Evolutionary conservation across 2,888 invertebrate genomes (phyloP).

Genomic region (Leistus spinibarbis): DNA sequence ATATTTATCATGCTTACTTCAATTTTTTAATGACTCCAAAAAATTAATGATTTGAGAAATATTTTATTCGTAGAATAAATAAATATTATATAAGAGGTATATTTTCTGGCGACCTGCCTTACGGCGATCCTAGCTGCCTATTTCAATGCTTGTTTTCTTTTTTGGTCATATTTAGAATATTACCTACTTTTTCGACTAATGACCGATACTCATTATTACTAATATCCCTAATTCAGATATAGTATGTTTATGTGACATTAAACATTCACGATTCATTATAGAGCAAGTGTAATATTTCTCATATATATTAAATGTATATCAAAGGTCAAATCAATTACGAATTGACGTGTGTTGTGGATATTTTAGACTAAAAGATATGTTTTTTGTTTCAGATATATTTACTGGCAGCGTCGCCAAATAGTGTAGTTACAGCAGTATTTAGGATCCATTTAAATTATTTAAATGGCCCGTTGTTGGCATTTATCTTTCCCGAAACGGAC

Average conservation of each 20-base stretch:
- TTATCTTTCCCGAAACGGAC: conserved; percentile 93
- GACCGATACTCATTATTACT: neutral
- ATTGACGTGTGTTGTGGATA: neutral
- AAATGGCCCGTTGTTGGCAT: conserved; percentile 92
- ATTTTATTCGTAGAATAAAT: too few relatives aligned
- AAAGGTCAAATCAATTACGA: neutral
- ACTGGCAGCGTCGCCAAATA: conserved; percentile 84
- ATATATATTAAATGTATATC: neutral
- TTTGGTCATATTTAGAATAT: too few relatives aligned
- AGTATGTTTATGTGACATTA: neutral
- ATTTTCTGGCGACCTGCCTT: too few relatives aligned
- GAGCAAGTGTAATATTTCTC: neutral
- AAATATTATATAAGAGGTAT: too few relatives aligned
- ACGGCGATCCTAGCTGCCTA: too few relatives aligned
- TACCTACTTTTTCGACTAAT: too few relatives aligned
- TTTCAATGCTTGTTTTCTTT: too few relatives aligned
- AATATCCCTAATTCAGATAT: neutral
- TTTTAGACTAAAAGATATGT: conserved; percentile 16
- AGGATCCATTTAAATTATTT: conserved; percentile 91
- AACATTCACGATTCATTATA: neutral
- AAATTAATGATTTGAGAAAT: too few relatives aligned
- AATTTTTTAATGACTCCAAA: too few relatives aligned
- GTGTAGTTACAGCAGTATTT: conserved; percentile 80
- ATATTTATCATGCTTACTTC: too few relatives aligned
- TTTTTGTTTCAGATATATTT: conserved; percentile 78